These are phyloP conservation scores for Rhamnusium bicolor DNA, from an alignment of 2,888 invertebrate species.

Conservation along the genomic window DNA sequence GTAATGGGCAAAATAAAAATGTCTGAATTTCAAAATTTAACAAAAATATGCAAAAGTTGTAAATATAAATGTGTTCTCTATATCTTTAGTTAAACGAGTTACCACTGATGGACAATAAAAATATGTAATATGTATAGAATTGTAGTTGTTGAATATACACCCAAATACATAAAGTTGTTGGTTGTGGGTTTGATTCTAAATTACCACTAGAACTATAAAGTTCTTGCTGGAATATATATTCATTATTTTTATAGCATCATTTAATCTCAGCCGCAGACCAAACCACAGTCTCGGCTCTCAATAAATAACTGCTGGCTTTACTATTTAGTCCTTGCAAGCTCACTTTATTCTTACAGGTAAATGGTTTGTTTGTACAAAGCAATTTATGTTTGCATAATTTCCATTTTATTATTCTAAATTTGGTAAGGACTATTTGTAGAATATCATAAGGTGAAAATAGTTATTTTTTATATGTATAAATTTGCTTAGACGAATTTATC, in stretches of 20 bases:
- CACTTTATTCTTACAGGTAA: conserved; percentile 10
- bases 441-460: background rate
- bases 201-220: conserved; percentile 8
- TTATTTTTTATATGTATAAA: background rate
- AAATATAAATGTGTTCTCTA: too few relatives aligned
- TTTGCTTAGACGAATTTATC: too few relatives aligned
- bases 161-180: background rate
- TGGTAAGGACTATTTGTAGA: background rate
- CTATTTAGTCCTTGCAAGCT: conserved; percentile 8
- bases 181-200: background rate
- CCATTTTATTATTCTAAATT: conserved; percentile 11
- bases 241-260: conserved; percentile 15
- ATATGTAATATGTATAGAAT: too few relatives aligned
- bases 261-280: conserved; percentile 24
- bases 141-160: background rate
- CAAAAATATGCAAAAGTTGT: too few relatives aligned
- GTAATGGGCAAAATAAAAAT: too few relatives aligned
- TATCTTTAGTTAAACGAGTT: too few relatives aligned
- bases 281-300: conserved; percentile 15
- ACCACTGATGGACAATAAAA: too few relatives aligned
- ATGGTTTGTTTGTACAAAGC: conserved; percentile 13
- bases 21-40: too few relatives aligned
- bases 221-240: conserved; percentile 6
- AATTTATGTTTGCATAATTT: conserved; percentile 24
- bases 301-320: conserved; percentile 24